Evolutionary conservation across 2,797 vertebrate genomes (phyloP).

Genomic region (Lutjanus campechanus): DNA sequence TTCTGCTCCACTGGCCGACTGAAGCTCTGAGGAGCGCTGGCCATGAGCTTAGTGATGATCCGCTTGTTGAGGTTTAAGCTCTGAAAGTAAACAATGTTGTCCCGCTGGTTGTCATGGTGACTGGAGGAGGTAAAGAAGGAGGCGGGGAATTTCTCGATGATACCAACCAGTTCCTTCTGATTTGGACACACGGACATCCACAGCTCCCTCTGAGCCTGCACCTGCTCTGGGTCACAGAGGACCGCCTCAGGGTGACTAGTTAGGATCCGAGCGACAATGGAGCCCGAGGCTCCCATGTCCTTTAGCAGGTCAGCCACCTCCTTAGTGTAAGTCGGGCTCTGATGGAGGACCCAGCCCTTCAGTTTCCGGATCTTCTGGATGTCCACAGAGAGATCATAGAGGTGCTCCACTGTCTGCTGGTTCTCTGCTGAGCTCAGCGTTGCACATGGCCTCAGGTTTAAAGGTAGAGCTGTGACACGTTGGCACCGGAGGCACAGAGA

Average conservation of each 20-base stretch:
- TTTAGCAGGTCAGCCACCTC: slow-evolving; percentile 88
- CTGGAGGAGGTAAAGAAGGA: slow-evolving; percentile 90
- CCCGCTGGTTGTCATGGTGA: slow-evolving; percentile 86
- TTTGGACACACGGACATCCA: slow-evolving; percentile 92
- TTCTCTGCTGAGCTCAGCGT: slow-evolving; percentile 86
- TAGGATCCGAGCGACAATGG: slow-evolving; percentile 86
- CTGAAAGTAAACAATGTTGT: slow-evolving; percentile 91
- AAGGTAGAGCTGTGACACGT: slow-evolving; percentile 32
- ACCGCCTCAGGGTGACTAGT: slow-evolving; percentile 92
- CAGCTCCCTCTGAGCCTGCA: slow-evolving; percentile 86
- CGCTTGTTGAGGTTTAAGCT: slow-evolving; percentile 91
- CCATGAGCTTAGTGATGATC: slow-evolving; percentile 92
- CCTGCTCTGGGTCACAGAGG: slow-evolving; percentile 87
- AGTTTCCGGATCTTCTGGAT: slow-evolving; percentile 90
- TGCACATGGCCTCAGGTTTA: slow-evolving; percentile 58
- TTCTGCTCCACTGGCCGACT: slow-evolving; percentile 88
- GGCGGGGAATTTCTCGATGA: slow-evolving; percentile 94
- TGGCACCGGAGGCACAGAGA: slow-evolving; percentile 74
- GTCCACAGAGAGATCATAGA: slow-evolving; percentile 90
- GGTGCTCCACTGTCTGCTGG: slow-evolving; percentile 84
- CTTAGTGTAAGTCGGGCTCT: slow-evolving; percentile 86
- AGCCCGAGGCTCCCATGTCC: slow-evolving; percentile 87
- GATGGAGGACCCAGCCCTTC: slow-evolving; percentile 92
- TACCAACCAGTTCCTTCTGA: slow-evolving; percentile 86
- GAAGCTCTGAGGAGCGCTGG: slow-evolving; percentile 91